These are phyloP conservation scores for Cyprichromis sp. DNA, from an alignment of 2,113 vertebrate genomes.

Conservation along the genomic window DNA sequence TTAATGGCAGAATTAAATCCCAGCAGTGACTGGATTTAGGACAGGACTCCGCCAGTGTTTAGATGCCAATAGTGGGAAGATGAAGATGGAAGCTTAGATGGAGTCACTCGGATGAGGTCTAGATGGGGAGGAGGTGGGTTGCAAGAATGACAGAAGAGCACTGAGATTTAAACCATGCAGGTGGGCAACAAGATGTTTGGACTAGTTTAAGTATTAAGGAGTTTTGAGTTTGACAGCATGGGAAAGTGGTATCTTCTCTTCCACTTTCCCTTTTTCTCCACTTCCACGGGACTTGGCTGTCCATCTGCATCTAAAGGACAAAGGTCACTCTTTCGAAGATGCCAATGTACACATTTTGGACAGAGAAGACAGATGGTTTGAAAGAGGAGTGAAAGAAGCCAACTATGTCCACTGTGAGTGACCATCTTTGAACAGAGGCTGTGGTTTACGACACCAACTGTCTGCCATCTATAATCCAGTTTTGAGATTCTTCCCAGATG, in stretches of 20 bases:
- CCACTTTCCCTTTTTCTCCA: not conserved
- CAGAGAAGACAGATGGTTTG: not conserved
- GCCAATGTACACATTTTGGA: not conserved
- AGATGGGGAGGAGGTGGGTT: not conserved
- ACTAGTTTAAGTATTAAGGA: not conserved
- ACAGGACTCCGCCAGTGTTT: not conserved
- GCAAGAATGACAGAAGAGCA: not conserved
- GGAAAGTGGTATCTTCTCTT: not conserved
- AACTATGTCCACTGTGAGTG: not conserved
- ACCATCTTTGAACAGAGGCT: rapidly evolving
- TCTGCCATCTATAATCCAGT: not conserved
- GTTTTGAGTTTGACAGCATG: not conserved
- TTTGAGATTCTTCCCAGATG: not conserved
- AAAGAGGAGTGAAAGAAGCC: not conserved
- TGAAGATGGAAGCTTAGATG: not conserved
- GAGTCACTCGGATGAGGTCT: not conserved
- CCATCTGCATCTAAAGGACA: not conserved
- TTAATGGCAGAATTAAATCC: not conserved
- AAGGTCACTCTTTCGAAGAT: not conserved
- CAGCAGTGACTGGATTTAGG: not conserved
- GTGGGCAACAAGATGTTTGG: not conserved
- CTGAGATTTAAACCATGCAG: not conserved
- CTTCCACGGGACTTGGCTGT: rapidly evolving
- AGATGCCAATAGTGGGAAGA: not conserved
- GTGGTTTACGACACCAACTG: not conserved